phyloP scores from a whole-genome alignment of 2,888 invertebrate species.

The Liopterus haemorrhoidalis region DNA sequence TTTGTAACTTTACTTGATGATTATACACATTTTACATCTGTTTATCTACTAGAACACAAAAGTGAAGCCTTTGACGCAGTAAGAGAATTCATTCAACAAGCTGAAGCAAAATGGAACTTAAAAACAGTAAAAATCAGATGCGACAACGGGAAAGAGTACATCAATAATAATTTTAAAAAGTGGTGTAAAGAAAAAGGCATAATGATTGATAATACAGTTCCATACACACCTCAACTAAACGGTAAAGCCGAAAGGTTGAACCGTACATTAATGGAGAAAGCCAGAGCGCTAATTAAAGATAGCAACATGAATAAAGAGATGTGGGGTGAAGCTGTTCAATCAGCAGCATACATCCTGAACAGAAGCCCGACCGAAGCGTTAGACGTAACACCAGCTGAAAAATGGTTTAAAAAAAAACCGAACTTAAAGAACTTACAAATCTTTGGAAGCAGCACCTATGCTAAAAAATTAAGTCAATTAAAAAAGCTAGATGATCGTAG shows the following conservation, averaged over 20 bases:
- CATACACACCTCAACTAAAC: conserved; percentile 25
- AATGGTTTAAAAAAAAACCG: conserved; percentile 34
- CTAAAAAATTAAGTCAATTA: conserved; percentile 30
- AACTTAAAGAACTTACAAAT: conserved; percentile 34
- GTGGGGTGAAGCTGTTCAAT: conserved; percentile 35
- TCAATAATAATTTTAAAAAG: neutral
- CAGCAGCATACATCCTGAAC: conserved; percentile 34
- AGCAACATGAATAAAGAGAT: conserved; percentile 30
- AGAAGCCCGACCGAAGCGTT: conserved; percentile 31
- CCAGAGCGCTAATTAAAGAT: conserved; percentile 33
- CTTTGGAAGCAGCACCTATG: conserved; percentile 35
- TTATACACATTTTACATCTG: conserved; percentile 38
- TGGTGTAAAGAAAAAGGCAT: conserved; percentile 15
- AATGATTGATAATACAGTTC: too few species aligned
- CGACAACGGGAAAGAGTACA: conserved; percentile 15
- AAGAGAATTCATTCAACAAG: conserved; percentile 9
- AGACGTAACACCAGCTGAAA: conserved; percentile 34
- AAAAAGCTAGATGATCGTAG: conserved; percentile 35
- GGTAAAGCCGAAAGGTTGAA: conserved; percentile 25
- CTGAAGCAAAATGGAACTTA: conserved; percentile 8
- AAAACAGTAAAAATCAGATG: conserved; percentile 12
- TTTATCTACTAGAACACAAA: conserved; percentile 31
- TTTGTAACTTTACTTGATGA: conserved; percentile 39
- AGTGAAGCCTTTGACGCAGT: neutral
- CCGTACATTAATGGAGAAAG: conserved; percentile 31